Evolutionary conservation across 2,113 vertebrate genomes (phyloP), one percentile per base, ranked within the genome.

Genomic region (Lycaon pictus): DNA sequence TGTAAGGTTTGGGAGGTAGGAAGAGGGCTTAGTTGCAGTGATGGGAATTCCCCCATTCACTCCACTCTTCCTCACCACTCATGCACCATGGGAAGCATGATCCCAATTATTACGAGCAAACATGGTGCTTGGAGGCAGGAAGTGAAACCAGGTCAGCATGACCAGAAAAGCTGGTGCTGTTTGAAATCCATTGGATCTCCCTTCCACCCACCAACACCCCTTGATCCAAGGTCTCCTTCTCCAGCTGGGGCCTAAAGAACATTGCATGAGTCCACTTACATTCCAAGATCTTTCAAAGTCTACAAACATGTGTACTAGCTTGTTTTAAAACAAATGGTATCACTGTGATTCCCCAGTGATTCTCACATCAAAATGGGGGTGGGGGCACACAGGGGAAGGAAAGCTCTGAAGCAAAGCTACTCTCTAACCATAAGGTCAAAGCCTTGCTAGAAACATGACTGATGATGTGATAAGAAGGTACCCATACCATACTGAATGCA

Each of bases 261-360:
- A 60, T 5, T 13, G 22, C 80, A 92, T 19, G 60, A 89, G 81
- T 92, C 94, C 37, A 55, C 71, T 97, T 95, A 81, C 55, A 69
- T 92, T 93, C 7, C 0, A 67, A 3, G 29, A 48, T 88, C 80
- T 92, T 94, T 96, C 97, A 90, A 58, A 92, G 97, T 88, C 81
- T 91, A 56, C 58, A 95, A 96, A 92, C 94, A 95, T 1, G 43
- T 95, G 48, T 63, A 23, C 48, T 84, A 71, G 80, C 92, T 98
- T 96, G 93, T 92, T 74, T 35, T 43, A 90, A 98, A 98, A 95
- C 85, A 94, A 96, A 98, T 88, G 93, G 93, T 71, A 93, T 98
- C 95, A 88, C 71, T 96, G 95, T 89, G 77, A 97, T 84, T 87
- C 87, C 56, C 94, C 79, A 93, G 0, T 72, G 2, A 12, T 96